Conservation (phyloP, 2,113 vertebrate species). For the Asarcornis scutulata region DNA sequence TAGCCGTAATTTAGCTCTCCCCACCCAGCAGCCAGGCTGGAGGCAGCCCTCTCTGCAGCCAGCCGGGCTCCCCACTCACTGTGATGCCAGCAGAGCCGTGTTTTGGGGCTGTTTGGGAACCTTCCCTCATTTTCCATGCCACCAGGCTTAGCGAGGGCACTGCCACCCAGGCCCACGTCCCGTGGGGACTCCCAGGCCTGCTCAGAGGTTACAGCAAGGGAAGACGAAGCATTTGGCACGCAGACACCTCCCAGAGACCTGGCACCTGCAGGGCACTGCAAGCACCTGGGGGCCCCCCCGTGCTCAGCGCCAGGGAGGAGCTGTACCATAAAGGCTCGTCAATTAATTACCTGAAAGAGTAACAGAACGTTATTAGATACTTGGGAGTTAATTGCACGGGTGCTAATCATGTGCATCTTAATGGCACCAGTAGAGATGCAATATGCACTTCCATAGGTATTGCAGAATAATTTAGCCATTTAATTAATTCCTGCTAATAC, state of each 20-base stretch:
- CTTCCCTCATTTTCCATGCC: background rate
- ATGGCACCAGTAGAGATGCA: conserved; percentile 2
- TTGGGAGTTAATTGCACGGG: conserved; percentile 22
- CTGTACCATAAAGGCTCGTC: conserved; percentile 22
- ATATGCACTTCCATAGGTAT: conserved; percentile 31
- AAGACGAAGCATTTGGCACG: background rate
- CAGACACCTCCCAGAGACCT: background rate
- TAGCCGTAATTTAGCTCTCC: conserved; percentile 43
- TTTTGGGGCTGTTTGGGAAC: background rate
- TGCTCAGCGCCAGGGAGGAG: background rate
- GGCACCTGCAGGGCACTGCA: too few relatives aligned
- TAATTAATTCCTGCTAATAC: conserved; percentile 56
- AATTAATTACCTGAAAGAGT: conserved; percentile 51
- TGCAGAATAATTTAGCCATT: conserved; percentile 46
- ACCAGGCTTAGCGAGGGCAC: background rate
- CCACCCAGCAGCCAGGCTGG: background rate
- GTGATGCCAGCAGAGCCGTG: background rate
- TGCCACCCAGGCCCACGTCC: background rate
- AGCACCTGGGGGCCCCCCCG: background rate
- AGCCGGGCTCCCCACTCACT: too few relatives aligned
- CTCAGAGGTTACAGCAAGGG: background rate
- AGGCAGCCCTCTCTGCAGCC: background rate
- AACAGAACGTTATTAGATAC: conserved; percentile 24
- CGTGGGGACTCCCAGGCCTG: background rate
- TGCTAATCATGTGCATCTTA: background rate